Conservation (phyloP, 2,797 vertebrate genomes). For the Etheostoma nigrum region DNA sequence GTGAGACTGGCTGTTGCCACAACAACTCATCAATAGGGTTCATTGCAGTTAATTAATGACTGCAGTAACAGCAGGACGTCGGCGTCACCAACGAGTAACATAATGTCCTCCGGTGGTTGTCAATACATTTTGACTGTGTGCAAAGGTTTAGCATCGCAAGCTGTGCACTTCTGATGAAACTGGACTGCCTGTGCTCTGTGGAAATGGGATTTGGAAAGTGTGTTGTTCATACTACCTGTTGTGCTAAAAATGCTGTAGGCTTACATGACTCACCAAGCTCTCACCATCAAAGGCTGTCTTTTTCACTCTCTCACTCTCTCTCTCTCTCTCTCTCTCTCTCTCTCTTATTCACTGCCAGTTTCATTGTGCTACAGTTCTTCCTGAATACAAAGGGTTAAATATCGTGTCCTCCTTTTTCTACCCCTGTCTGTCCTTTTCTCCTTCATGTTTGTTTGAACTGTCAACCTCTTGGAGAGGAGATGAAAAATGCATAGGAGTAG, state of each 20-base stretch:
- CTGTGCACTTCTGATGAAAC: constrained; percentile 44
- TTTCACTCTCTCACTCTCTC: too few relatives aligned
- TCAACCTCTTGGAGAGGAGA: background rate
- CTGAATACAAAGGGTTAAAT: constrained; percentile 16
- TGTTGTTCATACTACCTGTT: constrained; percentile 58
- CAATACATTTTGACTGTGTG: background rate
- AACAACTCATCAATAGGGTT: constrained; percentile 39
- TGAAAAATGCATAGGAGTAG: background rate
- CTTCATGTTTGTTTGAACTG: constrained; percentile 22
- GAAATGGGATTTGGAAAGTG: constrained; percentile 29
- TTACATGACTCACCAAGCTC: constrained; percentile 62
- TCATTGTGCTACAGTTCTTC: background rate
- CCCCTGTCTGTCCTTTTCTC: background rate
- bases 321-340: too few relatives aligned
- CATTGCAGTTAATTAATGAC: constrained; percentile 49
- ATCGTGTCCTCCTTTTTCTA: constrained; percentile 9
- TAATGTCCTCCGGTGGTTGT: constrained; percentile 43
- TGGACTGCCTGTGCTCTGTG: constrained; percentile 14
- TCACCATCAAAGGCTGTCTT: constrained; percentile 33
- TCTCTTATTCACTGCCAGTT: constrained; percentile 12
- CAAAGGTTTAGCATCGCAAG: constrained; percentile 16
- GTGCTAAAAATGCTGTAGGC: constrained; percentile 49
- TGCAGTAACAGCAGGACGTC: constrained; percentile 1
- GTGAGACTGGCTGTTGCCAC: constrained; percentile 26
- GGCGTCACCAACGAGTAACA: constrained; percentile 2